Base-by-base conservation (phyloP, 2,888 invertebrate species). In the Lasius fuliginosus region DNA sequence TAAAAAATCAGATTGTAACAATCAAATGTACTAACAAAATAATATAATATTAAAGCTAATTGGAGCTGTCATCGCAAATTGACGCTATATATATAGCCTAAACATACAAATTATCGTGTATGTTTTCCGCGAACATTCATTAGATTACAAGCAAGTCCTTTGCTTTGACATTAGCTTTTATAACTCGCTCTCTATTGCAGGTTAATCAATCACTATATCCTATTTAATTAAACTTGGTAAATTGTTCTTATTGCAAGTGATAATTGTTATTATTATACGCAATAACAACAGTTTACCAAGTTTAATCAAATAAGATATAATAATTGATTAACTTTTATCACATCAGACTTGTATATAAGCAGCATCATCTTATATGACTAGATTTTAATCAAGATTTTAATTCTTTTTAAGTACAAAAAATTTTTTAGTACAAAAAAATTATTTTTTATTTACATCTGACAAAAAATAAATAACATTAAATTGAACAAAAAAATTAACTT, bases 61-160 rank as follows among this genome's bases (percentile, higher is more conserved):
- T 58, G 12, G 8, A 71, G n/a, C 23, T 60, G 11, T 42, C 40
- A 58, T 18, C n/a, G n/a, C 18, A 42, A 40, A 56, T 33, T 40
- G 15, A 65, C 12, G 27, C 9, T 42, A 23, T 12, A 12, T 12
- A 12, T 9, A 33, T 42, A 18, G 18, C 40, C 30, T 12, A 67
- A 49, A 49, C 9, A 69, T n/a, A 67, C 3, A 69, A 58, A 79
- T 79, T 69, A 58, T n/a, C 40, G n/a, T 79, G 23, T 49, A 1
- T 42, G 58, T 58, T 33, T 33, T 15, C 23, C 12, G 33, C n/a
- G 27, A 42, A 58, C 18, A 77, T 58, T 79, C 4, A 33, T 40
- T n/a, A 23, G 27, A 65, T 49, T 64, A 64, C 46, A 76, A 76
- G 65, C n/a, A n/a, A 18, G 36, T 27, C 9, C 8, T 27, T 53